A percentile compares a stretch with the other conserved stretches of the same genome.
phyloP scores from a whole-genome alignment of 2,113 vertebrate species.

The Cyprinus carpio region DNA sequence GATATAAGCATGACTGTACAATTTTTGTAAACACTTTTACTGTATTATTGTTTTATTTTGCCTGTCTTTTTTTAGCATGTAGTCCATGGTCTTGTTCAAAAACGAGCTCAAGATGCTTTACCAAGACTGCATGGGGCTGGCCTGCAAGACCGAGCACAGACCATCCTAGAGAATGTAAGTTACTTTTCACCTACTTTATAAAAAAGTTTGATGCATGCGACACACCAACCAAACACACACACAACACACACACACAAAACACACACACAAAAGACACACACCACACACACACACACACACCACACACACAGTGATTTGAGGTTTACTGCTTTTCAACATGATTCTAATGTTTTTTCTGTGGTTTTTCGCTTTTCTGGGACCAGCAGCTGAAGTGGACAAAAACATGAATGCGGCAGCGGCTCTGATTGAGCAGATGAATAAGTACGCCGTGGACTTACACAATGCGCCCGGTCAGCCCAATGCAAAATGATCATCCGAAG shows the following conservation, averaged over 20 bases:
- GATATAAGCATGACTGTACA: neutral
- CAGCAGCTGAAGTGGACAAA: slow-evolving; percentile 70
- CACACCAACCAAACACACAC: neutral
- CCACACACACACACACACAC: neutral
- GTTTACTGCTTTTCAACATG: neutral
- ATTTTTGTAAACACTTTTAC: neutral
- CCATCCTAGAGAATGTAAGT: slow-evolving; percentile 64
- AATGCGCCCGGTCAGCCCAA: slow-evolving; percentile 79
- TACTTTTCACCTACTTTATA: neutral
- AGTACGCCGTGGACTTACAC: slow-evolving; percentile 76
- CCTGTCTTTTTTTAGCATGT: slow-evolving; percentile 17
- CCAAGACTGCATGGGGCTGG: slow-evolving; percentile 45
- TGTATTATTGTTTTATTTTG: neutral
- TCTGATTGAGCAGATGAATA: slow-evolving; percentile 78
- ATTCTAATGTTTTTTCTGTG: neutral
- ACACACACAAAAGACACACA: neutral
- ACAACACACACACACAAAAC: neutral
- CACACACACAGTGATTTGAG: neutral
- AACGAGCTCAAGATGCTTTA: slow-evolving; percentile 37
- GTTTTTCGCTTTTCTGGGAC: slow-evolving; percentile 53
- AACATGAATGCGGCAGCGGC: slow-evolving; percentile 75
- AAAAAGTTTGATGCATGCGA: no score
- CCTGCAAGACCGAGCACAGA: slow-evolving; percentile 60
- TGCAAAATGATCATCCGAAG: slow-evolving; percentile 77
- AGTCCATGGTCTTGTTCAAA: slow-evolving; percentile 39